Evolutionary conservation across 2,113 vertebrate genomes (phyloP).

Genomic region (Tonatia bakeri): DNA sequence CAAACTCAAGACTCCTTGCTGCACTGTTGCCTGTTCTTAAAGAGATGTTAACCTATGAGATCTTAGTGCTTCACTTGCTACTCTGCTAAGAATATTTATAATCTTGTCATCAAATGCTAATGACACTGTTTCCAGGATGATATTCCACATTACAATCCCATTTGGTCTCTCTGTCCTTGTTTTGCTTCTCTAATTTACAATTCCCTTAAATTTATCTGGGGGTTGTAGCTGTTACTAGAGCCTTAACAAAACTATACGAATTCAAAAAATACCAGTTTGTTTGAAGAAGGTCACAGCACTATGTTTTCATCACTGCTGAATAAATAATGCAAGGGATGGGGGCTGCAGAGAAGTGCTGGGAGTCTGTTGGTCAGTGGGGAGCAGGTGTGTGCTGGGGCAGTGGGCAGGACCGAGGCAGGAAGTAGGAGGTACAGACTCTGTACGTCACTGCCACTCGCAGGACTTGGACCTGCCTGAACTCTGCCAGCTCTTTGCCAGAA

Average conservation of each 20-base stretch:
- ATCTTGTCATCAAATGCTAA: neutral
- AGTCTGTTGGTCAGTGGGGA: neutral
- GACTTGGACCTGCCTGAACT: neutral
- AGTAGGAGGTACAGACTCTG: neutral
- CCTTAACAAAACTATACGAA: neutral
- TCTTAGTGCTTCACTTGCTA: neutral
- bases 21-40: neutral
- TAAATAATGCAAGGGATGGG: neutral
- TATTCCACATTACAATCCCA: neutral
- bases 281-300: neutral
- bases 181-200: neutral
- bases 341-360: neutral
- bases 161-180: neutral
- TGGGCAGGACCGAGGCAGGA: neutral
- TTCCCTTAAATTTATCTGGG: neutral
- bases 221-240: neutral
- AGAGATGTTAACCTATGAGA: neutral
- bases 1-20: neutral
- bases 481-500: neutral
- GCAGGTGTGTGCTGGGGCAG: neutral
- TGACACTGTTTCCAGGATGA: neutral
- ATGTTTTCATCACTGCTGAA: neutral
- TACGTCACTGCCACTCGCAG: neutral
- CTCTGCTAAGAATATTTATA: neutral
- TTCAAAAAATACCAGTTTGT: neutral